A percentile compares a stretch with the other conserved stretches of the same genome.
These are phyloP conservation scores for Seira sanloemensis DNA, from an alignment of 2,888 invertebrate species.

Conservation along the genomic window DNA sequence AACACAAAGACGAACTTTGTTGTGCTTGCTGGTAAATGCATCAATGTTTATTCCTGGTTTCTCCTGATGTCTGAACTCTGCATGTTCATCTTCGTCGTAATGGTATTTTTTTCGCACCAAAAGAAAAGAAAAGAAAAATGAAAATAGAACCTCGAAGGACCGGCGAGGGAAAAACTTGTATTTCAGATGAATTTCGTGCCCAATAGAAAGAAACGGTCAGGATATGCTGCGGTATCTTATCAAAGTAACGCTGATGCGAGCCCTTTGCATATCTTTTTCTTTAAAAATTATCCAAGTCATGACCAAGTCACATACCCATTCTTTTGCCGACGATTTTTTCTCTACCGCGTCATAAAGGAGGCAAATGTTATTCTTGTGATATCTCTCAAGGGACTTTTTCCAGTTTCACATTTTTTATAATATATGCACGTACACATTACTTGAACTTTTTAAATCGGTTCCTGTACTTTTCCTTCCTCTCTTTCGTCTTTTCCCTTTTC, in stretches of 20 bases:
- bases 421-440: conserved; percentile 39
- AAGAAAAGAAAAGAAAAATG: neutral
- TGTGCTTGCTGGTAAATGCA: neutral
- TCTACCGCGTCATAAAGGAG: neutral
- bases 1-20: neutral
- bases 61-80: neutral
- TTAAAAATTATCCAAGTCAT: neutral
- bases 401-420: conserved; percentile 55
- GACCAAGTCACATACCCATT: neutral
- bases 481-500: neutral
- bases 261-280: neutral
- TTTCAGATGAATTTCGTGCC: neutral
- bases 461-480: neutral
- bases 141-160: neutral
- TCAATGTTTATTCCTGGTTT: neutral
- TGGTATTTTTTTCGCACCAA: neutral
- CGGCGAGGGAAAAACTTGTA: neutral
- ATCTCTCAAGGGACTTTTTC: conserved; percentile 42
- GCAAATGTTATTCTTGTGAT: neutral
- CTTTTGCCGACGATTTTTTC: neutral
- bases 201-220: neutral
- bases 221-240: neutral
- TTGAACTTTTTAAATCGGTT: neutral
- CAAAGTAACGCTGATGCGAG: neutral
- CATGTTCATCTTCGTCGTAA: neutral